Conservation (phyloP, 1,140 invertebrate species). For the Papilio dardanus region DNA sequence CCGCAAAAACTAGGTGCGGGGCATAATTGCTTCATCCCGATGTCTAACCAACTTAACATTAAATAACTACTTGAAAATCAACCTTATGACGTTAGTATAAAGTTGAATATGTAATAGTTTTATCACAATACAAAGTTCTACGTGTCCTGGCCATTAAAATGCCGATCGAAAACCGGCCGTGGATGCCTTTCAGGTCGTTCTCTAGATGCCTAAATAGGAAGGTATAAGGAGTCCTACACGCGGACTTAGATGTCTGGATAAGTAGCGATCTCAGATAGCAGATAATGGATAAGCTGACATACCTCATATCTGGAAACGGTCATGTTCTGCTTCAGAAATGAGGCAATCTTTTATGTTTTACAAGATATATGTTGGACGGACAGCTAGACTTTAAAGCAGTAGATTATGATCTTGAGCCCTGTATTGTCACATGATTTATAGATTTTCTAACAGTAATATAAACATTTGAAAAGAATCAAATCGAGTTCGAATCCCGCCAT, state of each 20-base stretch:
- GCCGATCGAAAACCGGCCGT: slow-evolving; percentile 25
- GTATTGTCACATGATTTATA: slow-evolving; percentile 2
- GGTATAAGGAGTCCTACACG: not conserved
- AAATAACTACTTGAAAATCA: not conserved
- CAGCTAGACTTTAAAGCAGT: not conserved
- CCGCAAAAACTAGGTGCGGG: slow-evolving; percentile 46
- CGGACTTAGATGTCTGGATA: slow-evolving; percentile 9
- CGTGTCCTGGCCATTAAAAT: slow-evolving; percentile 37
- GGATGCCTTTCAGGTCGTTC: slow-evolving; percentile 17
- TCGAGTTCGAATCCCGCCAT: too few species aligned
- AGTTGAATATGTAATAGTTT: not conserved
- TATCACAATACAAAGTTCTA: not conserved
- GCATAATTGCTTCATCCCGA: slow-evolving; percentile 53
- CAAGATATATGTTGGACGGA: not conserved
- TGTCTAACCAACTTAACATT: not conserved
- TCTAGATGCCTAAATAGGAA: slow-evolving; percentile 32
- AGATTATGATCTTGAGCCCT: not conserved
- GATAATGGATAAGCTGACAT: slow-evolving; percentile 17
- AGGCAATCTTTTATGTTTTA: slow-evolving; percentile 4
- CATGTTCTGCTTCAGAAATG: slow-evolving; percentile 5
- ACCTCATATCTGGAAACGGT: not conserved
- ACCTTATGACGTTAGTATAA: not conserved
- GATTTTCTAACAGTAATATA: not conserved
- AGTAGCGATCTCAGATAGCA: slow-evolving; percentile 19
- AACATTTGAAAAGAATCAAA: too few species aligned